A percentile compares a stretch with the other conserved stretches of the same genome.
Conservation (phyloP, 2,797 vertebrate genomes). For the Anisognathus igniventris region DNA sequence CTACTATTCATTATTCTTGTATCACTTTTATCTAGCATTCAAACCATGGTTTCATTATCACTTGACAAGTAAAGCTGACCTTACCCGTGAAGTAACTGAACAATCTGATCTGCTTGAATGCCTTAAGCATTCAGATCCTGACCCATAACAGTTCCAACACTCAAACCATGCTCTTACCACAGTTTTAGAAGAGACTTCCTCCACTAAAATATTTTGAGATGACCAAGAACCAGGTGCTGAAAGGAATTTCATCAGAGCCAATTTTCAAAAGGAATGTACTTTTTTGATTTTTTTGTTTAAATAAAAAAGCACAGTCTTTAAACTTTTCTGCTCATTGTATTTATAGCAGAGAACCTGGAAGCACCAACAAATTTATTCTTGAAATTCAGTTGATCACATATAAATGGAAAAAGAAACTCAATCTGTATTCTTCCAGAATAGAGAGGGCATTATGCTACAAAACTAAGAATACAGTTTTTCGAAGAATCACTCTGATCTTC, state of each 20-base stretch:
- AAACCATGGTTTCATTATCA: not conserved
- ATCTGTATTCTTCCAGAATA: not conserved
- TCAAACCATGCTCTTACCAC: not conserved
- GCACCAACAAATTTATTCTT: not conserved
- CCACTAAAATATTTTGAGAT: not conserved
- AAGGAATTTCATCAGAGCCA: not conserved
- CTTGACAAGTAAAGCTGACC: not conserved
- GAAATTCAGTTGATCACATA: not conserved
- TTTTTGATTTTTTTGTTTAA: not conserved
- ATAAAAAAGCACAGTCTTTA: not conserved
- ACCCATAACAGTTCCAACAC: not conserved
- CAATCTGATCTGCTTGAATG: not conserved
- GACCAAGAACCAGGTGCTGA: not conserved
- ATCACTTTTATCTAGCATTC: not conserved
- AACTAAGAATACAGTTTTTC: not conserved
- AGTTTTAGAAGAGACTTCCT: not conserved
- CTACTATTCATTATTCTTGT: not conserved
- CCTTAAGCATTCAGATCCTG: not conserved
- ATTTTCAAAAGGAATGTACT: not conserved
- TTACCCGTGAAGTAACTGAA: not conserved
- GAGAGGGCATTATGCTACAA: not conserved
- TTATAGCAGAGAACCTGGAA: not conserved
- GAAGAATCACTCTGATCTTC: not conserved
- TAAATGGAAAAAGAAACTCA: not conserved
- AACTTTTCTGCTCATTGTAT: not conserved